A percentile compares a stretch with the other conserved stretches of the same genome.
These are phyloP conservation scores for Malachius bipustulatus DNA, from an alignment of 2,888 invertebrate species.

Conservation along the genomic window DNA sequence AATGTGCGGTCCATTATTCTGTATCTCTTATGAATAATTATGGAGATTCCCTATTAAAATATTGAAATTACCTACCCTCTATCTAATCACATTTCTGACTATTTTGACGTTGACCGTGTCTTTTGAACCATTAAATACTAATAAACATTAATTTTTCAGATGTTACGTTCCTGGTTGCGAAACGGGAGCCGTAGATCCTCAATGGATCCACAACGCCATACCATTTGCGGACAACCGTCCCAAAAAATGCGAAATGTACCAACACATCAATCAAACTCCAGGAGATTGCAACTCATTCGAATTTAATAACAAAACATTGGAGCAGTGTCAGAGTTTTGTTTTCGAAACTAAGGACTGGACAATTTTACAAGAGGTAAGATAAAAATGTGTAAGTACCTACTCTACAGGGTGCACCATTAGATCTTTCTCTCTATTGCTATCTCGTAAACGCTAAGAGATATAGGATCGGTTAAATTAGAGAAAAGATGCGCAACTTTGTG, in stretches of 20 bases:
- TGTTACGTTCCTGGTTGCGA: slow-evolving; percentile 34
- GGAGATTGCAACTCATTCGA: slow-evolving; percentile 18
- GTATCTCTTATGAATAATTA: no score
- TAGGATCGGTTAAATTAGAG: no score
- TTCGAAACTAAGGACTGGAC: slow-evolving; percentile 25
- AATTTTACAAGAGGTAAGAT: slow-evolving; percentile 28
- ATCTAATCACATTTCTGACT: no score
- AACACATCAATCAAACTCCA: slow-evolving; percentile 4
- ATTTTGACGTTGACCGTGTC: no score
- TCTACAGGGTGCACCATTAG: no score
- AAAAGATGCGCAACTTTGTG: no score
- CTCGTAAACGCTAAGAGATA: no score
- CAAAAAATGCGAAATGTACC: slow-evolving; percentile 24
- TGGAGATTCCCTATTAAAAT: no score
- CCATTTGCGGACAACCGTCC: slow-evolving; percentile 26
- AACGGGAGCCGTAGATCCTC: slow-evolving; percentile 18
- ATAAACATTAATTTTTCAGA: slow-evolving; percentile 22
- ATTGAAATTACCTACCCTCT: no score
- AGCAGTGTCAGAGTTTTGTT: slow-evolving; percentile 25
- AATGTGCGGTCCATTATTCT: no score
- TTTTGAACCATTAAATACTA: background rate
- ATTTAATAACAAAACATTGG: slow-evolving; percentile 20
- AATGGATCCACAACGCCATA: slow-evolving; percentile 32
- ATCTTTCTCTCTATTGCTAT: no score
- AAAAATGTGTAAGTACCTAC: no score